phyloP scores from a whole-genome alignment of 1,140 invertebrate species.

The Hypsibius dujardini region DNA sequence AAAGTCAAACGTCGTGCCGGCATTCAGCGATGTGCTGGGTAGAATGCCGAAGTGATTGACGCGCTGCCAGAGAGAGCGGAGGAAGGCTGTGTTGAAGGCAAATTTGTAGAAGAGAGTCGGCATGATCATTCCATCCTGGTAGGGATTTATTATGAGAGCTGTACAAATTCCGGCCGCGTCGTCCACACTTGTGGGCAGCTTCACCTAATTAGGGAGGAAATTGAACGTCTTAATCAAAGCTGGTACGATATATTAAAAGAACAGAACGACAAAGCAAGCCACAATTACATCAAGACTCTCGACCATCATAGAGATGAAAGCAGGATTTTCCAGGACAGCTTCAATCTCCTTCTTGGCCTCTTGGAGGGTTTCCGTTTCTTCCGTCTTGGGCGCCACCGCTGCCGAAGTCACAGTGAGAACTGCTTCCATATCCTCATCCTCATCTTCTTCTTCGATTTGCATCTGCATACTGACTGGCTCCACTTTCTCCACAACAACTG shows the following conservation, averaged over 20 bases:
- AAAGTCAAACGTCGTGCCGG: neutral
- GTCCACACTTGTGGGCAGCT: neutral
- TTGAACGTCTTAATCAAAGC: neutral
- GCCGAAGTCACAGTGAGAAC: no score
- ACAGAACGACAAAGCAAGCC: neutral
- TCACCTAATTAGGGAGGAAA: neutral
- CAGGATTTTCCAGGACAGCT: no score
- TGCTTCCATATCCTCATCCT: no score
- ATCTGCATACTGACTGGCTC: no score
- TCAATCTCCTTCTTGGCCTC: no score
- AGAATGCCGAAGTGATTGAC: neutral
- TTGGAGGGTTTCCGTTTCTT: no score
- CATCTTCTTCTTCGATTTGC: no score
- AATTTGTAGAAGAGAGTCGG: neutral
- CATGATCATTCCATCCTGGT: neutral
- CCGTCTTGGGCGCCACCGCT: no score
- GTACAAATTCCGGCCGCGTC: slow-evolving; percentile 7
- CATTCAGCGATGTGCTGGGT: neutral
- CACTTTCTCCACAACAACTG: no score
- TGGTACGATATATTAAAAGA: neutral
- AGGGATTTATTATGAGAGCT: neutral
- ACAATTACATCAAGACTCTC: no score
- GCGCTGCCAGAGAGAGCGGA: neutral
- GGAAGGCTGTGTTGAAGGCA: slow-evolving; percentile 4
- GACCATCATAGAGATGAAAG: no score